Evolutionary conservation across 2,888 invertebrate genomes (phyloP), one percentile per base, ranked within the genome.

Genomic region (Aromia moschata): DNA sequence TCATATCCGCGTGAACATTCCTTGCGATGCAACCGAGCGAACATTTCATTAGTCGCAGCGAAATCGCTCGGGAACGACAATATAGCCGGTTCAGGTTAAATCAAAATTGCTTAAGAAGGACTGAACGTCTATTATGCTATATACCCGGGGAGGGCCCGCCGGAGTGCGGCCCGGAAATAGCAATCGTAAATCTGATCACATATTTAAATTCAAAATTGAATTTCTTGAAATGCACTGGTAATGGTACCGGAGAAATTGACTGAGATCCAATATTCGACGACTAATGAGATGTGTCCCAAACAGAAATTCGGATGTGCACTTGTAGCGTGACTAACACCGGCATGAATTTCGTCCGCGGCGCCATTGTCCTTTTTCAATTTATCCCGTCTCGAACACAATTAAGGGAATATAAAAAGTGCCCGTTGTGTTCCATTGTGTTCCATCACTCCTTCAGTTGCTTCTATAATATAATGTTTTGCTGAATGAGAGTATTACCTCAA

Each of bases 131-230:
- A 58, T 64, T 64, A 64, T n/a, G n/a, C n/a, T n/a, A n/a, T n/a
- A n/a, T 61, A 59, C 49, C 56, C 18, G 30, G 54, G 46, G 51
- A 51, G 38, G 61, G 53, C 41, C 46, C 64, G 61, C 31, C 61
- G 45, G 52, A 58, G 61, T 61, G 61, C 58, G 64, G 56, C 64
- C 58, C 58, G 64, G 60, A 61, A 64, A 64, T 64, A 64, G 64
- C 64, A 64, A 61, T 61, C 64, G 61, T 56, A 58, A 61, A 64
- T 61, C 64, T 59, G 64, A 64, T 64, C 58, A 56, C 64, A 56
- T 61, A 64, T 62, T 62, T 62, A 58, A 62, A 62, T 64, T 64
- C 61, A 58, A 61, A 64, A 64, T 64, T 61, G 64, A 64, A 64
- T 64, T 64, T 58, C 61, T 55, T 52, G 61, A 61, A 64, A 61